Base-by-base conservation (phyloP, 2,797 vertebrate genomes). In the Eulemur rubriventer region DNA sequence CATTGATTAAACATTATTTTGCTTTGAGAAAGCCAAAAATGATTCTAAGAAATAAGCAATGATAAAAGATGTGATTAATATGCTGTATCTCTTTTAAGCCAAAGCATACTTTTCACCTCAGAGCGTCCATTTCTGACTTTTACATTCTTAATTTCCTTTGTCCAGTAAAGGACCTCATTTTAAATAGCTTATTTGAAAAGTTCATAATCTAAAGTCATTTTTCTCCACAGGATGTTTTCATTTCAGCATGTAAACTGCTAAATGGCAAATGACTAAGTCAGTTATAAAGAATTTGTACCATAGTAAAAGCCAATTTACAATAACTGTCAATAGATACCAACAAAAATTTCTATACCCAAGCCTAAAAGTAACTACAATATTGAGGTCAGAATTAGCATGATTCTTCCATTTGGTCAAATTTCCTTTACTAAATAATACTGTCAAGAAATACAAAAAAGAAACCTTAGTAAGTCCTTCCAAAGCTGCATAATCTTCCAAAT, bases 171-270 rank as follows among this genome's bases (percentile, higher is more conserved):
- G 76, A 87, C 48, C 63, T 30, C n/a, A 4, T 82, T 97, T 97
- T 95, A 98, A 97, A 97, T 50, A 92, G 75, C 92, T 80, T 92
- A 72, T 57, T 79, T 97, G 92, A 76, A 96, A 13, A 97, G 35
- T 76, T 97, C 22, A 96, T 89, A 59, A 73, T 94, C 75, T 84
- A 73, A 7, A 78, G 72, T 80, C 41, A 94, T 76, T 89, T 82
- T 59, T 79, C 70, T 76, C 79, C 84, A 52, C 33, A 89, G 78
- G 59, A 57, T 78, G 46, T 80, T 59, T 94, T 92, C 75, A 69
- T 75, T 96, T 97, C 96, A 97, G 46, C 88, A 95, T 75, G 89
- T 86, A 96, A 78, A 79, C 94, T 96, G 78, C 72, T 93, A 98
- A 96, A 91, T 96, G 96, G 93, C 91, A 97, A 94, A 97, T 95